These are phyloP conservation scores for Pardosa pseudoannulata DNA, from an alignment of 2,888 invertebrate species.

Conservation along the genomic window DNA sequence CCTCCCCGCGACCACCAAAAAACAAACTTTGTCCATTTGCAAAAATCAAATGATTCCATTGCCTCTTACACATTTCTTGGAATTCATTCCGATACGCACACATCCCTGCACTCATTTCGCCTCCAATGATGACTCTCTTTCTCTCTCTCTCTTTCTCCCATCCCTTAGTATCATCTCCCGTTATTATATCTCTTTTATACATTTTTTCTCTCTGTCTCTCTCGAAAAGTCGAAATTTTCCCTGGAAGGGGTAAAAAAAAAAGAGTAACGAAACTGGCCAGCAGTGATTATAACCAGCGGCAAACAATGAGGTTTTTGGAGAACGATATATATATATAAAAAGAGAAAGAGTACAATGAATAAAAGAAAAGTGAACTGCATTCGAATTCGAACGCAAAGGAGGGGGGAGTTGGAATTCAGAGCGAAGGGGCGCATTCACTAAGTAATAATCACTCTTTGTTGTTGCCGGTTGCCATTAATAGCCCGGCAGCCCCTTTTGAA, in stretches of 20 bases:
- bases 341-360: conserved; percentile 44
- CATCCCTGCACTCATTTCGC: not conserved
- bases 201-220: conserved; percentile 52
- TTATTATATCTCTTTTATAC: conserved; percentile 66
- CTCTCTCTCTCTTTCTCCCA: too few relatives aligned
- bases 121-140: conserved; percentile 9
- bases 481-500: conserved; percentile 35
- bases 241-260: conserved; percentile 21
- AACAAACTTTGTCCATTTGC: conserved; percentile 16
- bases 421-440: conserved; percentile 54
- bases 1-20: too few relatives aligned
- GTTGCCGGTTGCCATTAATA: conserved; percentile 69
- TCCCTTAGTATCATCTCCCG: conserved; percentile 31
- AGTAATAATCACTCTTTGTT: conserved; percentile 71
- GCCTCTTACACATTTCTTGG: conserved; percentile 10
- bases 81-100: conserved; percentile 2
- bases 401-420: conserved; percentile 41
- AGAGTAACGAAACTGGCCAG: conserved; percentile 53
- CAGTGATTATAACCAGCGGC: conserved; percentile 70
- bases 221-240: conserved; percentile 39
- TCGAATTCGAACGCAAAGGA: conserved; percentile 12
- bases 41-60: conserved; percentile 9
- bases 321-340: conserved; percentile 25
- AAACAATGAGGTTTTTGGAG: conserved; percentile 61
- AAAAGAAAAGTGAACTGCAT: conserved; percentile 40